These are phyloP conservation scores for Sinocyclocheilus rhinocerous DNA, from an alignment of 2,113 vertebrate species.

Conservation along the genomic window DNA sequence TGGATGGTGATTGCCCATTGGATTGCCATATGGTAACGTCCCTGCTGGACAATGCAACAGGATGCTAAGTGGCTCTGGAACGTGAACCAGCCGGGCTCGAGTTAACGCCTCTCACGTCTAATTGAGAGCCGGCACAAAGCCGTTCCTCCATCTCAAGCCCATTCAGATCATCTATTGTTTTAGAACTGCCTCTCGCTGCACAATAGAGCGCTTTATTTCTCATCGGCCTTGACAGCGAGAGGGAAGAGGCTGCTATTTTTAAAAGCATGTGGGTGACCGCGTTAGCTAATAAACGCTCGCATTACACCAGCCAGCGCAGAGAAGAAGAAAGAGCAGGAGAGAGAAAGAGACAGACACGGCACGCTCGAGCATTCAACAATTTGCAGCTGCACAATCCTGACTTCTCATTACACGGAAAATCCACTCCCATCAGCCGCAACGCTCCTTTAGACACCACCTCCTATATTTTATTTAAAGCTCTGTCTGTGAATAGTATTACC, in stretches of 20 bases:
- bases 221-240: constrained; percentile 72
- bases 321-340: constrained; percentile 12
- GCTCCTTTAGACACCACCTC: constrained; percentile 49
- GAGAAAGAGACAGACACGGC: constrained; percentile 4
- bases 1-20: constrained; percentile 14
- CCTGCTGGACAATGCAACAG: constrained; percentile 23
- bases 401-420: constrained; percentile 52
- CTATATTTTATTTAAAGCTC: constrained; percentile 64
- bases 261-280: constrained; percentile 73
- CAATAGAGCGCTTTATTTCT: constrained; percentile 72
- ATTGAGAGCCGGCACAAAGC: constrained; percentile 30
- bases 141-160: constrained; percentile 35
- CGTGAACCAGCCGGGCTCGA: neutral
- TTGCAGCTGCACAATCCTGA: constrained; percentile 40
- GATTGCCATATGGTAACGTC: constrained; percentile 20
- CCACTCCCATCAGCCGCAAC: constrained; percentile 25
- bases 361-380: constrained; percentile 37
- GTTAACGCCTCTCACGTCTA: neutral
- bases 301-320: constrained; percentile 52
- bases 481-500: constrained; percentile 59
- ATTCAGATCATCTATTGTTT: constrained; percentile 64
- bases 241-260: constrained; percentile 77
- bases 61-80: constrained; percentile 6
- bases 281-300: constrained; percentile 71
- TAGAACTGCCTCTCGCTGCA: constrained; percentile 61